Percentiles rank a stretch among this genome's conserved stretches.
Conservation (phyloP, 2,113 vertebrate genomes). For the Cephalopterus ornatus region DNA sequence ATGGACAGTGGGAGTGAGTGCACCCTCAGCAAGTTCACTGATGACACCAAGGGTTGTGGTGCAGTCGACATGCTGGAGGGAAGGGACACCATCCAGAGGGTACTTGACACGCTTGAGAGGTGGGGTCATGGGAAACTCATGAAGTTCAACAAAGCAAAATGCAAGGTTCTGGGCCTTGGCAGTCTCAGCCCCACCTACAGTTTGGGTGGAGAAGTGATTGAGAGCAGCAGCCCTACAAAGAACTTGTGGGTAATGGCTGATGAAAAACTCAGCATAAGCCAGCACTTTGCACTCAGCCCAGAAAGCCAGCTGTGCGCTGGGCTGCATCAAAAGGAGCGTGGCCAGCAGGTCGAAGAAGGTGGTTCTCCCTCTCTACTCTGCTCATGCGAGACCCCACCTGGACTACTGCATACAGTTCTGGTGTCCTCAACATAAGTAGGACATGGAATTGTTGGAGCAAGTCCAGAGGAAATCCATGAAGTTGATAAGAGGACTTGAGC, state of each 20-base stretch:
- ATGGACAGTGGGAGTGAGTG: fast-evolving
- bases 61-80: fast-evolving
- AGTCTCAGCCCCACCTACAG: not conserved
- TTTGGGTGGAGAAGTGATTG: not conserved
- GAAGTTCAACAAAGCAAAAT: not conserved
- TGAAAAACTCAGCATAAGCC: not conserved
- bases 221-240: not conserved
- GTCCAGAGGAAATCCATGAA: not conserved
- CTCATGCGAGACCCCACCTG: fast-evolving
- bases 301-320: not conserved
- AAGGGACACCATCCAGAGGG: not conserved
- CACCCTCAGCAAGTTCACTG: fast-evolving
- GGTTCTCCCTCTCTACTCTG: not conserved
- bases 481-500: not conserved
- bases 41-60: not conserved
- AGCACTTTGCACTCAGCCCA: not conserved
- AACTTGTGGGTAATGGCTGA: not conserved
- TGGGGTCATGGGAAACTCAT: not conserved
- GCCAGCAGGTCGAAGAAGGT: not conserved
- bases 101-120: fast-evolving
- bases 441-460: not conserved
- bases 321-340: not conserved
- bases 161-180: not conserved
- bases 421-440: not conserved
- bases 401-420: not conserved